phyloP scores from a whole-genome alignment of 2,797 vertebrate genomes.

The Helicolenus hilgendorfi region DNA sequence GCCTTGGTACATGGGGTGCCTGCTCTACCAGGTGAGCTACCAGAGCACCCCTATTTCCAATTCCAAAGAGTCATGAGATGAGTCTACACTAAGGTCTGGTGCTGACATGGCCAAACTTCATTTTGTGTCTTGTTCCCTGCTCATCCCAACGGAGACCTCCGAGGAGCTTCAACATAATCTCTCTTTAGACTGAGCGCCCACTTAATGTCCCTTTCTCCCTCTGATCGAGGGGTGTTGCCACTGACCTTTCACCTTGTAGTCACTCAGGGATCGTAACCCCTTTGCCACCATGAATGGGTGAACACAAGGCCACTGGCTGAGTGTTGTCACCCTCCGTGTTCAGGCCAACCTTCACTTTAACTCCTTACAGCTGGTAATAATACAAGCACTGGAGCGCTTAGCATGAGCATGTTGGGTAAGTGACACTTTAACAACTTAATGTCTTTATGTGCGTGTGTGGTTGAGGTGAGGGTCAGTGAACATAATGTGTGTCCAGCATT shows the following conservation, averaged over 20 bases:
- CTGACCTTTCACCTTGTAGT: conserved; percentile 79
- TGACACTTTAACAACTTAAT: conserved; percentile 82
- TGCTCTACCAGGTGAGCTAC: no score
- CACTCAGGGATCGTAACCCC: conserved; percentile 73
- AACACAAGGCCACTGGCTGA: conserved; percentile 72
- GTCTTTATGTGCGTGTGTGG: conserved; percentile 60
- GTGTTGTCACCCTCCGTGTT: conserved; percentile 73
- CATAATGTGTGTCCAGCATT: conserved; percentile 48
- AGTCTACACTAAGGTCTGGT: not conserved
- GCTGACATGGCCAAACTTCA: not conserved
- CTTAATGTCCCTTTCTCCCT: conserved; percentile 52
- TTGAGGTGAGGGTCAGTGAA: conserved; percentile 72
- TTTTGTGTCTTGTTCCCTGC: not conserved
- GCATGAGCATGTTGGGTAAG: conserved; percentile 65
- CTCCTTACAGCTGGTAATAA: conserved; percentile 75
- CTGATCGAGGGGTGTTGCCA: conserved; percentile 56
- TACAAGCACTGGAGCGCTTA: conserved; percentile 65
- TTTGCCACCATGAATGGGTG: conserved; percentile 73
- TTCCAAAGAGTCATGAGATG: not conserved
- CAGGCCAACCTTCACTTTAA: conserved; percentile 68
- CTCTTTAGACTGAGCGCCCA: conserved; percentile 31
- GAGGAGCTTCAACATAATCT: conserved; percentile 34
- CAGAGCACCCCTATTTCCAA: not conserved
- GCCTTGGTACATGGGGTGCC: no score
- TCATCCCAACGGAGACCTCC: conserved; percentile 27